These are phyloP conservation scores for Bradypodion ventrale DNA, from an alignment of 2,797 vertebrate species.

Conservation along the genomic window DNA sequence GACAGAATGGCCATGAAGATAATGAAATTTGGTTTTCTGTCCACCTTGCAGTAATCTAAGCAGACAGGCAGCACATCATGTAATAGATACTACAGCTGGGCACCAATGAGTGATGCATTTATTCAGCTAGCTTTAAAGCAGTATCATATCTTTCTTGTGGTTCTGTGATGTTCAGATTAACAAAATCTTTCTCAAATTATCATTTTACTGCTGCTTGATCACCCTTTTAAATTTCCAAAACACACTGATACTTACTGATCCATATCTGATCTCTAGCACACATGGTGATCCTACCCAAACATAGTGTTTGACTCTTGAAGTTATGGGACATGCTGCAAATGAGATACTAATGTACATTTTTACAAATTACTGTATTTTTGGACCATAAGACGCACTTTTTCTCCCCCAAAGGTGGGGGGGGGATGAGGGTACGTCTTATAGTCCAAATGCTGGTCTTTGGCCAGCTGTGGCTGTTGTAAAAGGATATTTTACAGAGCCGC, in stretches of 20 bases:
- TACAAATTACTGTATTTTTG: too few relatives aligned
- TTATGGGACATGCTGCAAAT: background rate
- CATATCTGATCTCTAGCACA: background rate
- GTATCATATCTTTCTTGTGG: background rate
- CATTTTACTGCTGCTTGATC: background rate
- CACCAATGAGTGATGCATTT: background rate
- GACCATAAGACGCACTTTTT: too few relatives aligned
- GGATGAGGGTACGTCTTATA: too few relatives aligned
- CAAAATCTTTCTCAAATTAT: background rate
- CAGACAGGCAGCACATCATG: background rate
- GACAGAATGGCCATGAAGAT: background rate
- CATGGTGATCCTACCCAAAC: background rate
- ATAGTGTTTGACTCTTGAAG: background rate
- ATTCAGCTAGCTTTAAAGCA: background rate
- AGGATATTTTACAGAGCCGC: too few relatives aligned
- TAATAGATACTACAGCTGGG: background rate
- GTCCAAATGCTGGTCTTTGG: too few relatives aligned
- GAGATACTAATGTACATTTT: background rate
- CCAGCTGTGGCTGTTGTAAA: too few relatives aligned
- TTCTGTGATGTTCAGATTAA: background rate
- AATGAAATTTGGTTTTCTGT: background rate
- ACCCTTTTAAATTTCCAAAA: background rate
- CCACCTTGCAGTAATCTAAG: background rate
- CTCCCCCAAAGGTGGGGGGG: too few relatives aligned
- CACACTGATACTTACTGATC: background rate